Evolutionary conservation across 2,113 vertebrate species (phyloP).

Genomic region (Cettia cetti): DNA sequence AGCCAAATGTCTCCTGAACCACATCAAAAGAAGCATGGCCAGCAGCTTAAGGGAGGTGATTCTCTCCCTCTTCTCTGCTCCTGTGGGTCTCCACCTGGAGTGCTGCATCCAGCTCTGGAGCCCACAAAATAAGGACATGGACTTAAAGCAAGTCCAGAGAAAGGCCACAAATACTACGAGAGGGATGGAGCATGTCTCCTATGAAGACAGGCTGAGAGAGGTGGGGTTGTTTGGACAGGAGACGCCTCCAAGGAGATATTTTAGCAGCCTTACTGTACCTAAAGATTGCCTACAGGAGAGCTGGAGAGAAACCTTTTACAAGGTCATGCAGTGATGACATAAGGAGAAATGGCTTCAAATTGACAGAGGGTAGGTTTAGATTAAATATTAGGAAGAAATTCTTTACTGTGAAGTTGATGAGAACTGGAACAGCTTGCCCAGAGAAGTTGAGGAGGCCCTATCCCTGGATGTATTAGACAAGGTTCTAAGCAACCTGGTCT

Average conservation of each 20-base stretch:
- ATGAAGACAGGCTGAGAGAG: neutral
- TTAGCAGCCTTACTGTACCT: neutral
- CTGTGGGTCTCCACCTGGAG: accelerated
- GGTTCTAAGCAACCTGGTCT: neutral
- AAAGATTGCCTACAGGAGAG: neutral
- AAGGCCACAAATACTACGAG: neutral
- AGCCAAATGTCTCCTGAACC: neutral
- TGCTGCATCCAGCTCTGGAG: neutral
- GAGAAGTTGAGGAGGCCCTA: neutral
- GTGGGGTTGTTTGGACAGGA: neutral
- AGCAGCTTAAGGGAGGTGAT: neutral
- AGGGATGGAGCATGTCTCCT: neutral
- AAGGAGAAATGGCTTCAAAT: neutral
- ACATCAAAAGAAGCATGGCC: neutral
- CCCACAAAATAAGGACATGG: neutral
- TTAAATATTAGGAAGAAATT: neutral
- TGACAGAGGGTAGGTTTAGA: neutral
- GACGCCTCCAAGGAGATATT: neutral
- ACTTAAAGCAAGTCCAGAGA: neutral
- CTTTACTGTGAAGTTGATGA: neutral
- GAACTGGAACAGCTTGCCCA: neutral
- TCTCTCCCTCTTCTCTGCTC: neutral
- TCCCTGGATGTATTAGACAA: neutral
- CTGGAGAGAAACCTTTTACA: too few species aligned
- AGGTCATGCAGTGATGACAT: neutral